Percentiles rank a stretch among this genome's conserved stretches.
These are phyloP conservation scores for Colossoma macropomum DNA, from an alignment of 2,113 vertebrate genomes.

Conservation along the genomic window DNA sequence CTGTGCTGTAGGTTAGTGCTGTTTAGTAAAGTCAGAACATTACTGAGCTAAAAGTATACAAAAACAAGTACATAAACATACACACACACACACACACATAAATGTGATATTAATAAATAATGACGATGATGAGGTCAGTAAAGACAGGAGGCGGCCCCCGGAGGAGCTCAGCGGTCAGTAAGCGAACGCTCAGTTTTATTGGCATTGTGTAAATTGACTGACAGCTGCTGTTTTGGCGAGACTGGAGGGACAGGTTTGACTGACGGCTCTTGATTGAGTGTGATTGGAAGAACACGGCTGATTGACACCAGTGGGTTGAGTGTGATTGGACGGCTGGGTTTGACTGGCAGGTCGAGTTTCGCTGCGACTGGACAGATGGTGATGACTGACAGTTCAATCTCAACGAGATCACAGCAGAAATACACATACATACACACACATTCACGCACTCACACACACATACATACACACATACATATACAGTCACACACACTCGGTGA, in stretches of 20 bases:
- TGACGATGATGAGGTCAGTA: not conserved
- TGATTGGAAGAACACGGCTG: not conserved
- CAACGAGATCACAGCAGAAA: not conserved
- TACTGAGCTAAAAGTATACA: not conserved
- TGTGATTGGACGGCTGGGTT: not conserved
- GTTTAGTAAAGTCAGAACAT: too few species aligned
- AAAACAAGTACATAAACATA: not conserved
- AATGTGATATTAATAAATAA: too few species aligned
- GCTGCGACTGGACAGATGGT: not conserved
- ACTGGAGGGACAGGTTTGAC: not conserved
- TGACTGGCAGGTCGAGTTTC: slow-evolving; percentile 18
- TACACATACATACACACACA: slow-evolving; percentile 5
- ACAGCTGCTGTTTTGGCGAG: slow-evolving; percentile 5
- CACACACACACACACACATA: slow-evolving; percentile 12
- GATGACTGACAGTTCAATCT: not conserved
- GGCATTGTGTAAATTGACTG: slow-evolving; percentile 42
- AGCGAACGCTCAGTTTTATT: slow-evolving; percentile 49
- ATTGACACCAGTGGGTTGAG: not conserved
- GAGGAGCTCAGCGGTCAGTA: not conserved
- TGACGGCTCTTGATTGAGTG: not conserved
- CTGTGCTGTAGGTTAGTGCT: too few species aligned
- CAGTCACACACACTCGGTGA: not conserved
- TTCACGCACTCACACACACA: not conserved
- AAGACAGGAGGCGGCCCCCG: not conserved
- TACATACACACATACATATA: not conserved